Evolutionary conservation across 1,140 invertebrate genomes (phyloP), one percentile per base, ranked within the genome.

Genomic region (Aporrectodea caliginosa): DNA sequence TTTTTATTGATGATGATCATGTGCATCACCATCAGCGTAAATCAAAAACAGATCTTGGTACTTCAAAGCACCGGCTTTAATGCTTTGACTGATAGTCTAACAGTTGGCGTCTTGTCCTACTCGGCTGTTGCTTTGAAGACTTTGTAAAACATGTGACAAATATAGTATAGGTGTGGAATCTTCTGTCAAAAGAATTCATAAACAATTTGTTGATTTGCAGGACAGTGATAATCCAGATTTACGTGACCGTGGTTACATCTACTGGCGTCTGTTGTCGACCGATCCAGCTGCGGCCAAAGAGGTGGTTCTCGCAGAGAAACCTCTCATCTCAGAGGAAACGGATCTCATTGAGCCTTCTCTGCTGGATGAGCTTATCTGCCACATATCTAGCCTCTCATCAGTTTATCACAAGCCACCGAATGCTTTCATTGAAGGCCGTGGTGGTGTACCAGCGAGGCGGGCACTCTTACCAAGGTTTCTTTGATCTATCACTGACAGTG

Each of bases 181-280:
- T n/a, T n/a, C n/a, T n/a, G n/a, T n/a, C n/a, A n/a, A n/a, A n/a
- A n/a, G n/a, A n/a, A n/a, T n/a, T n/a, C n/a, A n/a, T n/a, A n/a
- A n/a, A n/a, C n/a, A n/a, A n/a, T n/a, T 83, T 34, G 27, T 78
- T 27, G 79, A 12, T 58, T 58, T 77, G 80, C 76, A 88, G 89
- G 97, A 99, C 88, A 98, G 95, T n/a, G 98, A 99, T 87, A 99
- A 99, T 89, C 98, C 98, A 0, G 98, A 99, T 89, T 90, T 99
- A 2, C 91, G 98, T 82, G 98, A 99, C 88, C 93, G 98, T 83
- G 98, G 98, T 35, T 99, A 99, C 86, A 99, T 99, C 85, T 99
- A 99, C 88, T 99, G 98, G 98, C 92, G 98, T 72, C 90, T 99
- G 29, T 90, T 99, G 16, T 98, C 96, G 71, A 99, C 98, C 22